These are phyloP conservation scores for Ephestia elutella DNA, from an alignment of 1,140 invertebrate genomes.

Conservation along the genomic window DNA sequence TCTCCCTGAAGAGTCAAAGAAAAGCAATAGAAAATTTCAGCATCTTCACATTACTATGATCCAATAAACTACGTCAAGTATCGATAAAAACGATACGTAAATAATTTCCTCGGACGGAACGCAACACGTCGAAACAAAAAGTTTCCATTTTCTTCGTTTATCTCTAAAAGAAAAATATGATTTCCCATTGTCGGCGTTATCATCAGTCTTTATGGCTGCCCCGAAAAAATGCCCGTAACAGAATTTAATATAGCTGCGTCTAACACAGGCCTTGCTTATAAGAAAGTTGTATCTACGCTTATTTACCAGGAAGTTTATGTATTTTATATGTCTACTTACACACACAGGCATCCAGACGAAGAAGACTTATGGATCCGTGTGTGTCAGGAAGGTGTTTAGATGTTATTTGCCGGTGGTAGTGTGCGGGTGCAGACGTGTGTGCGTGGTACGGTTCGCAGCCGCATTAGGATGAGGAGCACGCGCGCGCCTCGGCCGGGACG, in stretches of 20 bases:
- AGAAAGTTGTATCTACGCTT: constrained; percentile 64
- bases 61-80: background rate
- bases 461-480: constrained; percentile 70
- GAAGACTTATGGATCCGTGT: constrained; percentile 28
- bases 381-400: constrained; percentile 54
- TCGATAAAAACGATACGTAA: constrained; percentile 38
- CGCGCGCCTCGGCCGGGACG: constrained; percentile 66
- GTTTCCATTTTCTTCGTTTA: constrained; percentile 49
- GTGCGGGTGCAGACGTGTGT: constrained; percentile 46
- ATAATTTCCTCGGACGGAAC: constrained; percentile 43
- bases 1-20: constrained; percentile 12
- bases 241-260: constrained; percentile 68
- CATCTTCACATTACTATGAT: background rate
- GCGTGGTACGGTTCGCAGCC: constrained; percentile 45
- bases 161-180: constrained; percentile 50
- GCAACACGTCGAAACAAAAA: constrained; percentile 47
- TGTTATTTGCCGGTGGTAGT: constrained; percentile 34
- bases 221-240: constrained; percentile 53
- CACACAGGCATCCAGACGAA: constrained; percentile 14
- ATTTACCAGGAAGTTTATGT: constrained; percentile 72
- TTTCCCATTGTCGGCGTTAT: constrained; percentile 52
- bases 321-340: constrained; percentile 41
- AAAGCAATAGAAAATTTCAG: background rate
- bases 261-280: constrained; percentile 47
- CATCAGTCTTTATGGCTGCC: constrained; percentile 34